Evolutionary conservation across 2,888 invertebrate genomes (phyloP).

Genomic region (Stratiomys singularior): DNA sequence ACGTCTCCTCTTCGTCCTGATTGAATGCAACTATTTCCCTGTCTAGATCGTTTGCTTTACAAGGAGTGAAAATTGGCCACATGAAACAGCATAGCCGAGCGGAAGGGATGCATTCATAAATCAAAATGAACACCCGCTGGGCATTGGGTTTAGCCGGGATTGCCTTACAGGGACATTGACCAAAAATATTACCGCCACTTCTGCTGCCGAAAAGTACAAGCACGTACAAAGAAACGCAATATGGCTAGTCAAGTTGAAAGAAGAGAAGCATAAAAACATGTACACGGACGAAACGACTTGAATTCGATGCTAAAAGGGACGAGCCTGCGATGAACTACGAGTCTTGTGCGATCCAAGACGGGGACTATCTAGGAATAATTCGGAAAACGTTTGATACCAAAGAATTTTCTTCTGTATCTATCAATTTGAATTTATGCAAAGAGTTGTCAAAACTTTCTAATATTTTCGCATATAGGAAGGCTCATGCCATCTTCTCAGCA

Average conservation of each 20-base stretch:
- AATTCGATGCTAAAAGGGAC: background rate
- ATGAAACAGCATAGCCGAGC: conserved; percentile 48
- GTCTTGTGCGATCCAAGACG: too few relatives aligned
- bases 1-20: background rate
- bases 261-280: background rate
- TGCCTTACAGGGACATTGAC: conserved; percentile 50
- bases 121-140: conserved; percentile 51
- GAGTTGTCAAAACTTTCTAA: too few relatives aligned
- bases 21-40: background rate
- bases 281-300: background rate
- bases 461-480: too few relatives aligned
- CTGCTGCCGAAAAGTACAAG: conserved; percentile 36
- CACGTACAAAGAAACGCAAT: conserved; percentile 16
- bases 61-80: conserved; percentile 45
- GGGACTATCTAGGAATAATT: too few relatives aligned
- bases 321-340: too few relatives aligned
- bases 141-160: conserved; percentile 49
- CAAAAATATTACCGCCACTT: conserved; percentile 31
- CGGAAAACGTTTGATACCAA: too few relatives aligned
- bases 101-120: conserved; percentile 48
- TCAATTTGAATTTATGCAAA: too few relatives aligned
- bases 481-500: too few relatives aligned
- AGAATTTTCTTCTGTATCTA: too few relatives aligned
- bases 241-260: background rate
- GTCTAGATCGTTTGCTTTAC: conserved; percentile 22